Base-by-base conservation (phyloP, 2,113 vertebrate genomes). In the Hymenochirus boettgeri region DNA sequence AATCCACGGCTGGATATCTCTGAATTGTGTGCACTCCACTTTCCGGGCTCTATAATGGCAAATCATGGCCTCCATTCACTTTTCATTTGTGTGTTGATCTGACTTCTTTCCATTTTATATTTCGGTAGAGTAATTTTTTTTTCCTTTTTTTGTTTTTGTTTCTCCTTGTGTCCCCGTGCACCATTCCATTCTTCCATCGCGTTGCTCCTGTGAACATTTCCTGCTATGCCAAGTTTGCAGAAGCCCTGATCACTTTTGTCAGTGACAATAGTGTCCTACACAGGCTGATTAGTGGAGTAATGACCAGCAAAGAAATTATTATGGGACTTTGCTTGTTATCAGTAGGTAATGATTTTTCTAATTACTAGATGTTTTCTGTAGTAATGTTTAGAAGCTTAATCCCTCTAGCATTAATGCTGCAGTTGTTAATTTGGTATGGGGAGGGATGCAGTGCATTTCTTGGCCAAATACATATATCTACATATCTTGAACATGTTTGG, bases 301-400 rank as follows among this genome's bases (percentile, higher is more conserved):
- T 93, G 72, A 92, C 95, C 85, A 97, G 93, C 84, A 98, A 95
- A 85, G 95, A 97, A 84, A 93, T 98, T 89, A 98, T 99, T 89
- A 85, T 96, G 72, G 96, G 95, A 78, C 92, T 99, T 84, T 98
- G 96, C 76, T 86, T 99, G 64, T 90, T 99, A 56, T 96, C 96
- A 71, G 89, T 99, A 85, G 93, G 96, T 99, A 90, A 93, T 86
- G 80, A 78, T 88, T 89, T 89, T 90, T 88, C 82, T 90, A 86
- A 79, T 89, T 89, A 81, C 72, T 85, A 90, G 88, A 72, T 81
- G 33, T 69, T n/a, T 87, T 83, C 77, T 74, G 55, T 86, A 86
- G 80, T 83, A 80, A 60, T 86, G 72, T 80, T 63, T 76, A 83
- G 79, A 81, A 83, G 76, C 73, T 65, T 21, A 35, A 35, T 21